These are phyloP conservation scores for Noctuana brunneofusca DNA, from an alignment of 2,888 invertebrate genomes.

Conservation along the genomic window DNA sequence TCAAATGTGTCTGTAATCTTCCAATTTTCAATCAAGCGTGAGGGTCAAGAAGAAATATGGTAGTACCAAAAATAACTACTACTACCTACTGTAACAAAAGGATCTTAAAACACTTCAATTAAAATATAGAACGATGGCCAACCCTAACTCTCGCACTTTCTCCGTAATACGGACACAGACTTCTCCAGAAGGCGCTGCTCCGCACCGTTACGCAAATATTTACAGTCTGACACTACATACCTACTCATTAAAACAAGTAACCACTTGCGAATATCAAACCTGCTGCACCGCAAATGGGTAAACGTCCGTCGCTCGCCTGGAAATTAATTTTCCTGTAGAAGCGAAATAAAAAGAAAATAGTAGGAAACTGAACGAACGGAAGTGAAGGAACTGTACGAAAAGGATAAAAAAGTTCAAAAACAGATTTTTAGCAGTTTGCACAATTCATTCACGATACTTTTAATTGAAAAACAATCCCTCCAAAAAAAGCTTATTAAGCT, in stretches of 20 bases:
- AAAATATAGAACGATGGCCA: not conserved
- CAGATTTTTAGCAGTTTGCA: too few relatives aligned
- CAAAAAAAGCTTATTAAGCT: too few relatives aligned
- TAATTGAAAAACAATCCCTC: too few relatives aligned
- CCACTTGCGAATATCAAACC: conserved; percentile 17
- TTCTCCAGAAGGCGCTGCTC: conserved; percentile 37
- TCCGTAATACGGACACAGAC: conserved; percentile 46
- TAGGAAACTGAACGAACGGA: not conserved
- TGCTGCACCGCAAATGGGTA: not conserved
- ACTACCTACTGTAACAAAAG: too few relatives aligned
- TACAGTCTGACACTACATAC: conserved; percentile 15
- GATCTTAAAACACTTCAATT: too few relatives aligned
- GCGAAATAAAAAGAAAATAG: not conserved
- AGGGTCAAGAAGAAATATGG: too few relatives aligned
- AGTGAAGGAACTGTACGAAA: not conserved
- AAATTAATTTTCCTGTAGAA: not conserved
- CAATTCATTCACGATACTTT: too few relatives aligned
- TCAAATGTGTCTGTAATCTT: too few relatives aligned
- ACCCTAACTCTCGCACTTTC: conserved; percentile 65
- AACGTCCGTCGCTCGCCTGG: not conserved
- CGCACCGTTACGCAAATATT: conserved; percentile 56
- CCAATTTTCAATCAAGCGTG: too few relatives aligned
- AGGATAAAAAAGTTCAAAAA: too few relatives aligned
- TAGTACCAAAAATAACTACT: too few relatives aligned
- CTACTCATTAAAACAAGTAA: conserved; percentile 42